phyloP scores from a whole-genome alignment of 2,113 vertebrate genomes.

The Bubo bubo region DNA sequence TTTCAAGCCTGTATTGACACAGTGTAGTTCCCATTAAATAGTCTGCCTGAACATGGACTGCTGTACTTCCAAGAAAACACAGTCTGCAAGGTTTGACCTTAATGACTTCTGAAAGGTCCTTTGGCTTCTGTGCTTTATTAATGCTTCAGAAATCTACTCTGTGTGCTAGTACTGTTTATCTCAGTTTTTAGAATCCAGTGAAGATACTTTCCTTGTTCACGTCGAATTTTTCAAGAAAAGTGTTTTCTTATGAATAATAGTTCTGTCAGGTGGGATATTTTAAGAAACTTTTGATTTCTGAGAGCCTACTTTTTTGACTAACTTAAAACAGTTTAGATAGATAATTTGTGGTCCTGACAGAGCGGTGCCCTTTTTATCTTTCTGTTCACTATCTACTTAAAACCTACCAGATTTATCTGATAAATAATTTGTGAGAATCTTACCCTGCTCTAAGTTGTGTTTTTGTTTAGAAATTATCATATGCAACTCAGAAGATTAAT shows the following conservation, averaged over 20 bases:
- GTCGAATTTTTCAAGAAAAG: background rate
- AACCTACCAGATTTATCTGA: background rate
- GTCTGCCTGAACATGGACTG: background rate
- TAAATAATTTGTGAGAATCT: background rate
- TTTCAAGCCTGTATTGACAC: background rate
- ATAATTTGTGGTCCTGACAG: background rate
- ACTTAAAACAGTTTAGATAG: background rate
- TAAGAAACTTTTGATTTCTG: background rate
- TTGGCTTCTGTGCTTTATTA: background rate
- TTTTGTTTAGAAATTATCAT: constrained; percentile 31
- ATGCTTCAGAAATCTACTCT: background rate
- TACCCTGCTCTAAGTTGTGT: background rate
- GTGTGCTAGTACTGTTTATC: background rate
- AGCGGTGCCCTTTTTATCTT: background rate
- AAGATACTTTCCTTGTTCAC: background rate
- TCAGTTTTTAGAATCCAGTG: background rate
- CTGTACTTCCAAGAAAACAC: background rate
- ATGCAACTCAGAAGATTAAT: constrained; percentile 32
- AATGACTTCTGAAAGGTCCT: background rate
- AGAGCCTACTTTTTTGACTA: background rate
- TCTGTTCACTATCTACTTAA: background rate
- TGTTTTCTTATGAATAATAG: background rate
- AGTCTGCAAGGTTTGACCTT: background rate
- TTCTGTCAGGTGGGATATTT: background rate
- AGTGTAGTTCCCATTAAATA: background rate